Evolutionary conservation across 2,797 vertebrate genomes (phyloP), one percentile per base, ranked within the genome.

Genomic region (Octomys mimax): DNA sequence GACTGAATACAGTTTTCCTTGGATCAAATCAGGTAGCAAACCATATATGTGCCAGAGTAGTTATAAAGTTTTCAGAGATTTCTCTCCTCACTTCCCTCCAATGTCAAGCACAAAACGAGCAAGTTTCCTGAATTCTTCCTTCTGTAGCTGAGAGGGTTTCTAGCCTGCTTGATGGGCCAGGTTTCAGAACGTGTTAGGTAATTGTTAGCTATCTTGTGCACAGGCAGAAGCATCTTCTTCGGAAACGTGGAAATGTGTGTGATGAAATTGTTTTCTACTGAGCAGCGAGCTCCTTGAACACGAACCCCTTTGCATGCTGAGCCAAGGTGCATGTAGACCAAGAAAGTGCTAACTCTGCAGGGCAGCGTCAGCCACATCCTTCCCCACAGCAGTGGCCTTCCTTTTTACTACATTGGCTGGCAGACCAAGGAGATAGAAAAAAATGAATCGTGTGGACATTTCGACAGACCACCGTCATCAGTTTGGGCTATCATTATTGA

Each of bases 401-500:
- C 94, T 97, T 97, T 97, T 97, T 97, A 85, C 86, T 96, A 36
- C 97, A 91, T 39, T 97, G 96, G 94, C 88, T 75, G 21, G 91
- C 89, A 98, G 96, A 97, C 96, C 97, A 96, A 96, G 80, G 91
- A 98, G 97, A 97, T 68, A 91, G 93, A 97, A 98, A 98, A 96
- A 98, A 97, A 93, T 96, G 86, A 95, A 97, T 97, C 78, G 61
- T 92, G 96, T 82, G 0, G 92, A 97, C 95, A 95, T 95, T 93
- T 83, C 96, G 95, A 95, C 97, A 98, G 98, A 98, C 93, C 94
- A 90, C 90, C 96, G 97, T 97, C 98, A 98, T 97, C 93, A 66
- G 87, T 94, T 84, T 95, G 87, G 97, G 95, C 97, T 98, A 98
- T 98, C 98, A 97, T 93, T 98, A 98, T 98, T 98, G 98, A 98